Conservation (phyloP, 2,113 vertebrate species). For the Thalassarche chlororhynchos region DNA sequence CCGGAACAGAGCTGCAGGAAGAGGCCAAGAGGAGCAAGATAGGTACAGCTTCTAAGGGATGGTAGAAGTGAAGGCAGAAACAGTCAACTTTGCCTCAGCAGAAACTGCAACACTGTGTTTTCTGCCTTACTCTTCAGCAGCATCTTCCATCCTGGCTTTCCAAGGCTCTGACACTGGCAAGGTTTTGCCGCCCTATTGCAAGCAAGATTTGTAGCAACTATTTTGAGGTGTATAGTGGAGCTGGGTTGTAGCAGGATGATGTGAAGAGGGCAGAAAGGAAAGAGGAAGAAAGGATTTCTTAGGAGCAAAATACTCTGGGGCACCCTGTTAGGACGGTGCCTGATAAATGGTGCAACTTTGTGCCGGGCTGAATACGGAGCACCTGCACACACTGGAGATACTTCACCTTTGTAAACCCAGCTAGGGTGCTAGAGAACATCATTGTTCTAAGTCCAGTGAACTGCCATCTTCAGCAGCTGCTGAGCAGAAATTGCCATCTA, state of each 20-base stretch:
- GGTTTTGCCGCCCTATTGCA: not conserved
- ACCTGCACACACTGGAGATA: not conserved
- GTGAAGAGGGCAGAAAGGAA: not conserved
- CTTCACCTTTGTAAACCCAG: not conserved
- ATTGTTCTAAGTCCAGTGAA: not conserved
- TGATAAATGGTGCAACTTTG: not conserved
- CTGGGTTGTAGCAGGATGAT: not conserved
- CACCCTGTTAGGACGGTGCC: accelerated
- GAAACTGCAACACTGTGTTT: not conserved
- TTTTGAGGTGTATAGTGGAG: not conserved
- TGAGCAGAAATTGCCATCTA: not conserved
- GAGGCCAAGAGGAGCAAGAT: not conserved
- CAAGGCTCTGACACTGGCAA: not conserved
- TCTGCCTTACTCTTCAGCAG: not conserved
- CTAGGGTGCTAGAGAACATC: not conserved
- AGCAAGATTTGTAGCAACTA: not conserved
- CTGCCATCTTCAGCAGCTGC: not conserved
- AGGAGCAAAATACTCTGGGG: not conserved
- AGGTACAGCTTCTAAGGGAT: not conserved
- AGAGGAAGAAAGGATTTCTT: not conserved
- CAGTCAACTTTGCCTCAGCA: not conserved
- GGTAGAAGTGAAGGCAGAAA: not conserved
- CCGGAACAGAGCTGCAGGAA: not conserved
- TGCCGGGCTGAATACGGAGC: not conserved
- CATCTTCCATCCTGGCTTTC: not conserved